Evolutionary conservation across 2,888 invertebrate species (phyloP).

Genomic region (Eulithis prunata): DNA sequence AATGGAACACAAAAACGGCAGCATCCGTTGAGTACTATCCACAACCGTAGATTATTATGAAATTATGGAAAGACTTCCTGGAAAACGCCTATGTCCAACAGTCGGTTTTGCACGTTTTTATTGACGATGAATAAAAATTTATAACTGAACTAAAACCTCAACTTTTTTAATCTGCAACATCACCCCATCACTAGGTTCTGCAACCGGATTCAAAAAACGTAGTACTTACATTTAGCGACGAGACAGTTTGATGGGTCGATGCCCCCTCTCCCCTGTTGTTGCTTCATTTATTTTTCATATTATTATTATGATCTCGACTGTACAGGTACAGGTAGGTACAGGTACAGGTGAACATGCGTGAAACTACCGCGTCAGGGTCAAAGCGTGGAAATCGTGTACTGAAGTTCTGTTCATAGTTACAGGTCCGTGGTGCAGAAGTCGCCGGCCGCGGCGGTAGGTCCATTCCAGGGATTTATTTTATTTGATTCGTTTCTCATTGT

Average conservation of each 20-base stretch:
- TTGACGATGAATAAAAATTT: neutral
- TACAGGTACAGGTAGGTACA: neutral
- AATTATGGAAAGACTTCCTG: no score
- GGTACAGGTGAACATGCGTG: neutral
- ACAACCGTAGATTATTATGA: no score
- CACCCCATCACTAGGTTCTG: constrained; percentile 18
- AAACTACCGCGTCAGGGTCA: constrained; percentile 1
- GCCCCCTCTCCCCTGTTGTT: neutral
- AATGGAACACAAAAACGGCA: no score
- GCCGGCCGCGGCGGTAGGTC: neutral
- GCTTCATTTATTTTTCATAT: neutral
- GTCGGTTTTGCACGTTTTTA: no score
- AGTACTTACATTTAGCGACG: constrained; percentile 29
- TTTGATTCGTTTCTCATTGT: no score
- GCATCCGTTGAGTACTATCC: no score
- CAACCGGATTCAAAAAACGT: constrained; percentile 38
- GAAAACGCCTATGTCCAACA: no score
- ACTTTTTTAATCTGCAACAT: neutral
- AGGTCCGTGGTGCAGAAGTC: neutral
- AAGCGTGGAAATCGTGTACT: constrained; percentile 8
- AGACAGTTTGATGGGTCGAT: constrained; percentile 31
- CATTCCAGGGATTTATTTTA: neutral
- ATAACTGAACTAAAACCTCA: neutral
- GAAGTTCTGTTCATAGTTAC: neutral
- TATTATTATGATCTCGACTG: neutral